These are phyloP conservation scores for Stenodera caucasica DNA, from an alignment of 2,888 invertebrate genomes.

Conservation along the genomic window DNA sequence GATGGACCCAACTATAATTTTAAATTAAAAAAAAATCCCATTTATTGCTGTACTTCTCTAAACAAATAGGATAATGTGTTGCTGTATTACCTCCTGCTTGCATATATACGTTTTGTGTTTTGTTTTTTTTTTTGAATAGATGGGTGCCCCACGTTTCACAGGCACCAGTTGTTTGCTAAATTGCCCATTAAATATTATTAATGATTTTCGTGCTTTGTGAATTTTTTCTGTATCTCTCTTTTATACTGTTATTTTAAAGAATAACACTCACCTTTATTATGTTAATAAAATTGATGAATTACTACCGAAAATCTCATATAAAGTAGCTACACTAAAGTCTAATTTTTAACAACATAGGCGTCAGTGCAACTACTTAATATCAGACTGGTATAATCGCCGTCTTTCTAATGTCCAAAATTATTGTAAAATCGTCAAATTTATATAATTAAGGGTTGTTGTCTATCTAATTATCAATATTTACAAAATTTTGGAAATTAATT, in stretches of 20 bases:
- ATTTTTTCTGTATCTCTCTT: neutral
- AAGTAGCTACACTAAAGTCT: slow-evolving; percentile 43
- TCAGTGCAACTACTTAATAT: slow-evolving; percentile 64
- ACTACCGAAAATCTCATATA: slow-evolving; percentile 23
- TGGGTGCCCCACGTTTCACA: neutral
- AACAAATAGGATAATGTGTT: neutral
- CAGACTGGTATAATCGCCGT: slow-evolving; percentile 14
- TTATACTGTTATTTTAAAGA: neutral
- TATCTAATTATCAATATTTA: neutral
- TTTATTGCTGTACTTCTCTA: neutral
- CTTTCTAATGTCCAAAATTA: neutral
- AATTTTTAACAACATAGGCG: slow-evolving; percentile 53
- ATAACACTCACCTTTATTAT: slow-evolving; percentile 4
- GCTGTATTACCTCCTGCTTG: neutral
- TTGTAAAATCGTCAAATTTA: neutral
- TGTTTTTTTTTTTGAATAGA: neutral
- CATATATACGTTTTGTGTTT: no score
- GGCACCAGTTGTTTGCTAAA: slow-evolving; percentile 6
- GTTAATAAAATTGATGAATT: slow-evolving; percentile 8
- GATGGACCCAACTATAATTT: no score
- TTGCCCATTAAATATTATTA: slow-evolving; percentile 9
- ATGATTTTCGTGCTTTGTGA: neutral
- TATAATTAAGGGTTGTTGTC: neutral
- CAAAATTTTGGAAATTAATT: neutral
- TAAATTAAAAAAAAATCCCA: neutral